Evolutionary conservation across 2,113 vertebrate genomes (phyloP).

Genomic region (Salvelinus namaycush): DNA sequence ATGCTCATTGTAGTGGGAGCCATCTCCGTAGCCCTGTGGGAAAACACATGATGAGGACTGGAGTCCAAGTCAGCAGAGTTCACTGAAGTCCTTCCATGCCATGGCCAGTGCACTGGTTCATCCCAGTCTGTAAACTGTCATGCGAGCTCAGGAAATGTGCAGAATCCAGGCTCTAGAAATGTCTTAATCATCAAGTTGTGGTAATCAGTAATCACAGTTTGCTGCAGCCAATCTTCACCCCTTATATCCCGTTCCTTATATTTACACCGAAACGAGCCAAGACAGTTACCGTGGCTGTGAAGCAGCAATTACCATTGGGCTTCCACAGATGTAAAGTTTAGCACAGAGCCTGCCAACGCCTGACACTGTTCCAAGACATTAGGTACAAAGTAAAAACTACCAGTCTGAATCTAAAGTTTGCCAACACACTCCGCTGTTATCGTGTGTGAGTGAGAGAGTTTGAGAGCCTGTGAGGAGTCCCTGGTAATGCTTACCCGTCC

Average conservation of each 20-base stretch:
- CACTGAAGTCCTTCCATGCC: not conserved
- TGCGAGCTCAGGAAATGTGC: not conserved
- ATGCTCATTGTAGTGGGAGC: slow-evolving; percentile 86
- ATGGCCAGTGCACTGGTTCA: slow-evolving; percentile 22
- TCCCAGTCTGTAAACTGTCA: not conserved
- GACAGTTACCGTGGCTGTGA: slow-evolving; percentile 67
- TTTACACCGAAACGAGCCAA: slow-evolving; percentile 70
- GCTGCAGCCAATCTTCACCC: slow-evolving; percentile 61
- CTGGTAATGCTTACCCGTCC: slow-evolving; percentile 81
- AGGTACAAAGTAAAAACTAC: slow-evolving; percentile 63
- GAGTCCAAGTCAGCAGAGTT: not conserved
- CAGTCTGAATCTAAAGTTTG: slow-evolving; percentile 56
- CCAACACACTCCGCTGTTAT: slow-evolving; percentile 38
- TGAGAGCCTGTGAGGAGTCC: not conserved
- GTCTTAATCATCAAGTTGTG: slow-evolving; percentile 72
- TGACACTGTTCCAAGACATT: slow-evolving; percentile 67
- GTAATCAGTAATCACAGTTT: slow-evolving; percentile 67
- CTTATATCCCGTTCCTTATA: slow-evolving; percentile 57
- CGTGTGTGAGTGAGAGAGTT: no score
- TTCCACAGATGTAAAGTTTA: slow-evolving; percentile 65
- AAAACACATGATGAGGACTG: slow-evolving; percentile 15
- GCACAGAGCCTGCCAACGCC: slow-evolving; percentile 60
- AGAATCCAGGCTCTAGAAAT: slow-evolving; percentile 32
- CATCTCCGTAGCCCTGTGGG: slow-evolving; percentile 85
- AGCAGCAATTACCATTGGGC: slow-evolving; percentile 68